A percentile compares a stretch with the other conserved stretches of the same genome.
Evolutionary conservation across 2,888 invertebrate species (phyloP).

Genomic region (Microctonus hyperodae): DNA sequence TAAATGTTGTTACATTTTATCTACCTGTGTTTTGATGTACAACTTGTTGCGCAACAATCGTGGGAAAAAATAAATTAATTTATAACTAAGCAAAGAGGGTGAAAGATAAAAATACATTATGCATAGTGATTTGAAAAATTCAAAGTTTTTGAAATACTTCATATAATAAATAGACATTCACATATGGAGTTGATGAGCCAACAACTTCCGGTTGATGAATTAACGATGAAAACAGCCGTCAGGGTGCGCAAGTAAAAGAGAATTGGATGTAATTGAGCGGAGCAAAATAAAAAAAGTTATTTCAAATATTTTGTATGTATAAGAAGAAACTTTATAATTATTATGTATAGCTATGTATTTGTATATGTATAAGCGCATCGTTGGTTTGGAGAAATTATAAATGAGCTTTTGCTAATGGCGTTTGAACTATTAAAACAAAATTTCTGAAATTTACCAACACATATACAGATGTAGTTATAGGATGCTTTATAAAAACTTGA

Average conservation of each 20-base stretch:
- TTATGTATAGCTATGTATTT: not conserved
- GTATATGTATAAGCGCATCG: not conserved
- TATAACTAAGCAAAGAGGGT: not conserved
- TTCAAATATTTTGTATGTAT: not conserved
- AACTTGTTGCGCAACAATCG: conserved; percentile 32
- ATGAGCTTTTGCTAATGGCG: not conserved
- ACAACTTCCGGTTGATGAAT: not conserved
- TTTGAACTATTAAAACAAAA: not conserved
- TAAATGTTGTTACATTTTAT: conserved; percentile 1
- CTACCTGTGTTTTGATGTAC: conserved; percentile 22
- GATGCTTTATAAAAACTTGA: conserved; percentile 1
- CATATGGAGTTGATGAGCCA: not conserved
- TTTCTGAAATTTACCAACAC: too few relatives aligned
- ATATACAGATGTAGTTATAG: not conserved
- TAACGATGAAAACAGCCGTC: not conserved
- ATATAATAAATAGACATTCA: not conserved
- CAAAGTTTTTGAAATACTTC: not conserved
- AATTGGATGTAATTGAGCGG: not conserved
- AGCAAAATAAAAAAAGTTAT: not conserved
- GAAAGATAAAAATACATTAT: not conserved
- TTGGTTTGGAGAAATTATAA: not conserved
- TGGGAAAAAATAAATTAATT: conserved; percentile 26
- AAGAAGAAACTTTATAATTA: not conserved
- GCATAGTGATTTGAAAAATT: not conserved
- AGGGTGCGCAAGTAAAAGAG: too few relatives aligned